Evolutionary conservation across 2,888 invertebrate species (phyloP), one percentile per base, ranked within the genome.

Genomic region (Latrodectus elegans): DNA sequence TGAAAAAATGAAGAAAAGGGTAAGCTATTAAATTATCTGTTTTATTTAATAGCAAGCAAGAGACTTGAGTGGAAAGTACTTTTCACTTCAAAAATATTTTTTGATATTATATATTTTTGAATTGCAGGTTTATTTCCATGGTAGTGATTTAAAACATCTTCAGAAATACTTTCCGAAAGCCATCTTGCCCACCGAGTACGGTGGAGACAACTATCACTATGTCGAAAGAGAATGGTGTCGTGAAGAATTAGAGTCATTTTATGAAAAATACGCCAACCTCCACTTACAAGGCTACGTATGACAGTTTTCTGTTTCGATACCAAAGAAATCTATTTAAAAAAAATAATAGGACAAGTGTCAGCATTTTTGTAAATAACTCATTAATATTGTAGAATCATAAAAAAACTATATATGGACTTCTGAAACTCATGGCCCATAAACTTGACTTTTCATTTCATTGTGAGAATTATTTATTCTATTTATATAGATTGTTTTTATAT

Each of bases 1-100:
- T 10, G 81, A 87, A 8, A 87, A 87, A 65, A 87, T 87, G 6
- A 87, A 82, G 14, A 73, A 77, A 49, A 82, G 87, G 68, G 87
- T 87, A 78, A 82, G 82, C 22, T 4, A 8, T n/a, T 26, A 51
- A 49, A n/a, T 14, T 72, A 49, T 72, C 15, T n/a, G 38, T 49
- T 8, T 51, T 72, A 15, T 51, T n/a, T 51, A 15, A 15, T 72
- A n/a, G 49, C 14, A 49, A 51, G 1, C 6, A 51, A 51, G 15
- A 17, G 4, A 70, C 14, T 22, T 26, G 26, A 17, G 26, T 22
- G 26, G 12, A 14, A 14, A 14, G 6, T n/a, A 14, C 6, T 17
- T 70, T 68, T 10, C 49, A 8, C 11, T 8, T 49, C 51, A 26
- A 49, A 14, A 49, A 14, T 71, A n/a, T 15, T 17, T 14, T 68